These are phyloP conservation scores for Chiloscyllium plagiosum DNA, from an alignment of 2,113 vertebrate species.

Conservation along the genomic window DNA sequence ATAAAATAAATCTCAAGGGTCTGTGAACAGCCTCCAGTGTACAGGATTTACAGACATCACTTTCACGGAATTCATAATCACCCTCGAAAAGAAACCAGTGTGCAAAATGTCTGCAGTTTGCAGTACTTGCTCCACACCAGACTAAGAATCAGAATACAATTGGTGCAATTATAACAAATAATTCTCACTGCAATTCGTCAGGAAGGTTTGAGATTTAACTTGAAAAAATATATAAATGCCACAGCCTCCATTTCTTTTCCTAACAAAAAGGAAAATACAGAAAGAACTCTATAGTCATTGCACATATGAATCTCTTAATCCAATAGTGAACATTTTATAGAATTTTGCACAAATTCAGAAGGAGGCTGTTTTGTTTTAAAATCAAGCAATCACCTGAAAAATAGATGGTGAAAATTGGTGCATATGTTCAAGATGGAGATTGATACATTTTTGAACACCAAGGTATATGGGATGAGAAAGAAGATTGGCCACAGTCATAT, in stretches of 20 bases:
- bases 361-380: not conserved
- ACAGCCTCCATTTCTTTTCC: not conserved
- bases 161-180: not conserved
- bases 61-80: not conserved
- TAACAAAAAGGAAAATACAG: not conserved
- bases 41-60: not conserved
- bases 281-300: not conserved
- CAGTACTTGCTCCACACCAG: not conserved
- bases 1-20: not conserved
- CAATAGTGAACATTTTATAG: not conserved
- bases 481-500: not conserved
- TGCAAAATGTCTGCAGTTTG: not conserved
- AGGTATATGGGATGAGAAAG: too few relatives aligned
- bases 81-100: not conserved
- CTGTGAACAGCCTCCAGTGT: not conserved
- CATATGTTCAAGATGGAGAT: too few relatives aligned
- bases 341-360: not conserved
- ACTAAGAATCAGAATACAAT: not conserved
- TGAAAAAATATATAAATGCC: not conserved
- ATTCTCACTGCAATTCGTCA: not conserved
- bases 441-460: too few relatives aligned
- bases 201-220: not conserved
- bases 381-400: not conserved
- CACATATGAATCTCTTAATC: not conserved
- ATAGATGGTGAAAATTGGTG: not conserved